Evolutionary conservation across 2,888 invertebrate genomes (phyloP).

Genomic region (Rhynchonema sp.): DNA sequence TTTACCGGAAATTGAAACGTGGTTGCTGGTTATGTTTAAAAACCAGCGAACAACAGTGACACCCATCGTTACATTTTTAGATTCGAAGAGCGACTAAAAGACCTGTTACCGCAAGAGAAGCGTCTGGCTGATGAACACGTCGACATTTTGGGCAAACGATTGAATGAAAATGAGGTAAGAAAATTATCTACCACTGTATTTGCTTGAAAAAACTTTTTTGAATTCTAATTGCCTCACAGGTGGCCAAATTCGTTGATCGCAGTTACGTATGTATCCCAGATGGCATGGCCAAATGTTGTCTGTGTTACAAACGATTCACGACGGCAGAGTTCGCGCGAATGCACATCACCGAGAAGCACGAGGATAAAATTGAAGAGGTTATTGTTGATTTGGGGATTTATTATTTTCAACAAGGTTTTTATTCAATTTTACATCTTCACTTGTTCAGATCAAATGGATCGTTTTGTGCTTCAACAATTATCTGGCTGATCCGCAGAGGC

Average conservation of each 20-base stretch:
- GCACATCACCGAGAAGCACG: slow-evolving; percentile 8
- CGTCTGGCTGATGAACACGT: slow-evolving; percentile 9
- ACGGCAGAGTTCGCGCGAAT: slow-evolving; percentile 5
- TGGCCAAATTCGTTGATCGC: slow-evolving; percentile 2
- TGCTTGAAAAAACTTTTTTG: not conserved
- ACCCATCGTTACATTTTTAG: not conserved
- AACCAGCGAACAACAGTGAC: no score
- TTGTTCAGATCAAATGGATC: slow-evolving; percentile 3
- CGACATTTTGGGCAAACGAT: slow-evolving; percentile 7
- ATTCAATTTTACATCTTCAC: not conserved
- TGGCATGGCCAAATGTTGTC: slow-evolving; percentile 7
- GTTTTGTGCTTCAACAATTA: slow-evolving; percentile 7
- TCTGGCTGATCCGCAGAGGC: slow-evolving; percentile 6
- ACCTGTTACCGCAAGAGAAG: slow-evolving; percentile 6
- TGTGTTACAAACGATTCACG: slow-evolving; percentile 10
- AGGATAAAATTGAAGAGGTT: slow-evolving; percentile 6
- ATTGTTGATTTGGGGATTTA: not conserved
- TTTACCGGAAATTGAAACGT: no score
- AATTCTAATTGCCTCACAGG: not conserved
- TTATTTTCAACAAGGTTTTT: not conserved
- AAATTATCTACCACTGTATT: not conserved
- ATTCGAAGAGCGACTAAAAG: slow-evolving; percentile 7
- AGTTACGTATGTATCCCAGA: slow-evolving; percentile 5
- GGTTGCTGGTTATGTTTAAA: no score
- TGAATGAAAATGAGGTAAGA: not conserved